Conservation (phyloP, 2,797 vertebrate genomes). For the Coregonus ussuriensis region DNA sequence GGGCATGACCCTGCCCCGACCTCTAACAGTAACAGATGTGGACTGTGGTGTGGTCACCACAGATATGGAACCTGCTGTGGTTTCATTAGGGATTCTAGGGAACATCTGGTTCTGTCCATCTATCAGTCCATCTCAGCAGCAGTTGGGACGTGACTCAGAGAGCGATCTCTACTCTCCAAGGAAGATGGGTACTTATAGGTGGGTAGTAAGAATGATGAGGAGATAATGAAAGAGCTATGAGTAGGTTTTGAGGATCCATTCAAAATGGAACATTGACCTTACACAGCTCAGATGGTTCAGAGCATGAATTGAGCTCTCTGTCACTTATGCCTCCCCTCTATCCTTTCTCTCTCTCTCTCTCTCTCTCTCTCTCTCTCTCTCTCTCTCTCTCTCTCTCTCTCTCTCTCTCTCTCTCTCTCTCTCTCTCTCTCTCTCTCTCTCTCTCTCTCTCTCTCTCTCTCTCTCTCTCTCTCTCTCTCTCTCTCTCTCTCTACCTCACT, state of each 20-base stretch:
- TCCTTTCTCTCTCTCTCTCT: too few relatives aligned
- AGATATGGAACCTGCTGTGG: not conserved
- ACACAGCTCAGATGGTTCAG: not conserved
- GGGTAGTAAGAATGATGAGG: not conserved
- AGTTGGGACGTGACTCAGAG: not conserved
- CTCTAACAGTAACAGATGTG: slow-evolving; percentile 6
- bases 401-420: too few relatives aligned
- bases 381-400: too few relatives aligned
- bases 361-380: too few relatives aligned
- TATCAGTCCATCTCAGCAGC: not conserved
- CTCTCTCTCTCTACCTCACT: not conserved
- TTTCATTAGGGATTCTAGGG: slow-evolving; percentile 4
- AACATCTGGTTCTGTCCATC: slow-evolving; percentile 2
- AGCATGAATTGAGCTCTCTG: not conserved
- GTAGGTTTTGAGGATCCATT: not conserved
- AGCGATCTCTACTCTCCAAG: not conserved
- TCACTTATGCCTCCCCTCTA: too few relatives aligned
- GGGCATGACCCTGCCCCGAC: not conserved
- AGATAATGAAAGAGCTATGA: not conserved
- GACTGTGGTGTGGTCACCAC: not conserved
- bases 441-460: too few relatives aligned
- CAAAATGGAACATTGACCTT: not conserved
- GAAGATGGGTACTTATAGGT: not conserved
- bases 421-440: not conserved
- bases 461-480: too few relatives aligned